These are phyloP conservation scores for Phaetusa simplex DNA, from an alignment of 2,113 vertebrate species.

Conservation along the genomic window DNA sequence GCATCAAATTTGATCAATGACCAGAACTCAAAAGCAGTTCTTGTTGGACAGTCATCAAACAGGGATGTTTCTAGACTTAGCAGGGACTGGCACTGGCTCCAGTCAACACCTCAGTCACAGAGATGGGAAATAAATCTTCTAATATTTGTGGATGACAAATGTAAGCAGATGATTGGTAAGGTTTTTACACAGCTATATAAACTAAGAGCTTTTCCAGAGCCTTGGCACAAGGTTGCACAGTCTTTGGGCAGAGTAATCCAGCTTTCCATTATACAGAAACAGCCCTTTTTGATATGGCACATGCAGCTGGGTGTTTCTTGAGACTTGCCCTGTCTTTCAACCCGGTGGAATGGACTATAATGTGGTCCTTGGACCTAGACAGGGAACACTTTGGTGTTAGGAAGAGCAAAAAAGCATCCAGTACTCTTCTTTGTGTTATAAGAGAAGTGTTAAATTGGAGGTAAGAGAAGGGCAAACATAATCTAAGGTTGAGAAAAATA, in stretches of 20 bases:
- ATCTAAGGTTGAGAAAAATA: neutral
- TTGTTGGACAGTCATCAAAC: neutral
- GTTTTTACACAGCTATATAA: neutral
- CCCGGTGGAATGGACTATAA: neutral
- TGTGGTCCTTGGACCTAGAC: neutral
- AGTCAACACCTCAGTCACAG: neutral
- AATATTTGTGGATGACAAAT: neutral
- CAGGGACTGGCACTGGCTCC: neutral
- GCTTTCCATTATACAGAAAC: neutral
- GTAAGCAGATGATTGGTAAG: neutral
- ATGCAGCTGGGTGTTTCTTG: neutral
- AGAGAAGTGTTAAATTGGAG: neutral
- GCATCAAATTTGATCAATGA: neutral
- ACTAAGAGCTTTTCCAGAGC: neutral
- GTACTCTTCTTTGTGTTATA: neutral
- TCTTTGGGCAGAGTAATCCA: neutral
- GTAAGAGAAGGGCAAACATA: neutral
- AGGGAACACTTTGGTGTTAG: neutral
- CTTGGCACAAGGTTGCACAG: neutral
- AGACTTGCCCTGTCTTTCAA: neutral
- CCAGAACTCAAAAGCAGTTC: neutral
- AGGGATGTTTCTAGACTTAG: neutral
- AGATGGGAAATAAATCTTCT: neutral
- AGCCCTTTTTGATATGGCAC: neutral
- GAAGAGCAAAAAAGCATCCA: neutral